Evolutionary conservation across 1,140 invertebrate genomes (phyloP).

Genomic region (Physella acuta): DNA sequence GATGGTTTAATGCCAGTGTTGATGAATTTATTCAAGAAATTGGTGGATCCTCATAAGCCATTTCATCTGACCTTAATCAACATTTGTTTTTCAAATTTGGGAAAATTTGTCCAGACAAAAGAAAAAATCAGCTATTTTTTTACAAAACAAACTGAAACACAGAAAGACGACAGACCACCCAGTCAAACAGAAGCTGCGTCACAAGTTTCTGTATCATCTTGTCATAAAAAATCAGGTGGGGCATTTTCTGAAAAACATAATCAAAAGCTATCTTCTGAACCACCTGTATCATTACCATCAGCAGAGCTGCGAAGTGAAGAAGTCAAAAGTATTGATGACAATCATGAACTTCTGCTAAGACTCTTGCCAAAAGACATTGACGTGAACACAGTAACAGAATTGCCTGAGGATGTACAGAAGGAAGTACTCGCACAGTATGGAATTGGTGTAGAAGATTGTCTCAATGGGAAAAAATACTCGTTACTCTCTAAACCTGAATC

Average conservation of each 20-base stretch:
- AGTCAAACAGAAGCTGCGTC: too few species aligned
- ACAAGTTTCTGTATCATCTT: background rate
- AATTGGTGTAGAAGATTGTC: constrained; percentile 1
- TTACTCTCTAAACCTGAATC: too few species aligned
- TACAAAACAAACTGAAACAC: too few species aligned
- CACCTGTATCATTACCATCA: too few species aligned
- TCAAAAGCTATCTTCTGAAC: background rate
- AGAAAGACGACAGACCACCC: too few species aligned
- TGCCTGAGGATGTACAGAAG: constrained; percentile 7
- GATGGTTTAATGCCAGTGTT: constrained; percentile 26
- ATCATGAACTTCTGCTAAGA: background rate
- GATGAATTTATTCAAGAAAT: constrained; percentile 36
- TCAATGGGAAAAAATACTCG: constrained; percentile 1
- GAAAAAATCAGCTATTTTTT: background rate
- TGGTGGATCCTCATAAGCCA: constrained; percentile 34
- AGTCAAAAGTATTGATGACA: too few species aligned
- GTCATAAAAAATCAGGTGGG: background rate
- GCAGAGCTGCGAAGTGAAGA: too few species aligned
- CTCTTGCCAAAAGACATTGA: constrained; percentile 7
- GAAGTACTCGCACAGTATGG: constrained; percentile 15
- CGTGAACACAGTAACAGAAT: background rate
- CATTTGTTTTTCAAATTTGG: constrained; percentile 39
- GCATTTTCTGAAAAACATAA: background rate
- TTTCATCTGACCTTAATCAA: constrained; percentile 43
- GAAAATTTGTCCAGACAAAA: constrained; percentile 11